phyloP scores from a whole-genome alignment of 2,888 invertebrate genomes.

The Napeogenes inachia region DNA sequence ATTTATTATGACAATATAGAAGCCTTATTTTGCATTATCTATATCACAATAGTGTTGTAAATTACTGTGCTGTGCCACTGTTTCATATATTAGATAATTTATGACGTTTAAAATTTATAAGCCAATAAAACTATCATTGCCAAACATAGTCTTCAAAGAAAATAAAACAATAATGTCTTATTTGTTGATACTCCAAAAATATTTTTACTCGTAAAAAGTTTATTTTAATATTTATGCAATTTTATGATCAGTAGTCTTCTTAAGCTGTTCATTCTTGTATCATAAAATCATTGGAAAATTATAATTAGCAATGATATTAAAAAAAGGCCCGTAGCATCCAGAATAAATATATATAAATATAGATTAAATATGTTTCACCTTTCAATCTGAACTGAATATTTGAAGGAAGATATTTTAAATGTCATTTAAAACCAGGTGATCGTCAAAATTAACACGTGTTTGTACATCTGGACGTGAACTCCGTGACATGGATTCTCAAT shows the following conservation, averaged over 20 bases:
- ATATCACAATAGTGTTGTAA: constrained; percentile 25
- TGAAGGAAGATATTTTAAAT: background rate
- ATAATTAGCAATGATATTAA: no score
- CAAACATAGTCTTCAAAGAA: constrained; percentile 3
- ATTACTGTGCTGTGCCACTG: constrained; percentile 26
- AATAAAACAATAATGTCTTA: no score
- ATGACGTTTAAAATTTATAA: constrained; percentile 16
- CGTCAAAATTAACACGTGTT: constrained; percentile 6
- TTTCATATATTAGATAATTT: constrained; percentile 20
- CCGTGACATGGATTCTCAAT: constrained; percentile 54
- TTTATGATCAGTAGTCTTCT: no score
- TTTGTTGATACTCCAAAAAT: no score
- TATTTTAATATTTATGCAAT: no score
- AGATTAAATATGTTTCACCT: no score
- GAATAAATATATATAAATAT: no score
- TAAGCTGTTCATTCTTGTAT: no score
- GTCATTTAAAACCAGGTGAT: constrained; percentile 11
- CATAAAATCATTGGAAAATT: no score
- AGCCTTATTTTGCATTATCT: constrained; percentile 20
- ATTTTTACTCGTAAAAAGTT: no score
- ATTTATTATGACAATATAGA: constrained; percentile 29
- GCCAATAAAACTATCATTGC: constrained; percentile 17
- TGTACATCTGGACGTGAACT: constrained; percentile 28
- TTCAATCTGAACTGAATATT: background rate
- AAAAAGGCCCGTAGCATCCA: no score